phyloP scores from a whole-genome alignment of 2,888 invertebrate genomes.

The Poecilobothrus nobilitatus region DNA sequence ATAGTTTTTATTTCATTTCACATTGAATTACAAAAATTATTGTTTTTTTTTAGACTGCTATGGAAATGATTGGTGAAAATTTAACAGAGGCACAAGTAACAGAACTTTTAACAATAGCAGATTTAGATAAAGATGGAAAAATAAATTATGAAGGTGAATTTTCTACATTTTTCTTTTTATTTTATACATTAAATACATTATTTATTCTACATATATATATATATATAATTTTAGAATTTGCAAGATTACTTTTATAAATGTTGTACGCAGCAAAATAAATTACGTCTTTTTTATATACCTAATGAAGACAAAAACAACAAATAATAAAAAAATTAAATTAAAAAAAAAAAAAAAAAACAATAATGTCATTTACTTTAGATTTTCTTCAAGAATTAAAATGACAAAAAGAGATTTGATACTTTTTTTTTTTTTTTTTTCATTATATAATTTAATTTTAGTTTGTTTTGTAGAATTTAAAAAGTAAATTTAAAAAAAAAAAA shows the following conservation, averaged over 20 bases:
- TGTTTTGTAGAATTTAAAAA: too few species aligned
- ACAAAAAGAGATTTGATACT: too few species aligned
- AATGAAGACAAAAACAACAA: neutral
- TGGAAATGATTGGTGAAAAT: constrained; percentile 74
- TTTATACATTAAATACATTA: too few species aligned
- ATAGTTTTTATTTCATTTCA: neutral
- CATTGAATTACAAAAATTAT: too few species aligned
- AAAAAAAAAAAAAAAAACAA: too few species aligned
- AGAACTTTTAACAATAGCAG: constrained; percentile 64
- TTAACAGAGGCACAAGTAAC: constrained; percentile 67
- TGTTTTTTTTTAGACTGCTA: constrained; percentile 46
- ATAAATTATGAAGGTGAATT: constrained; percentile 71
- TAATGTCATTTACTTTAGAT: too few species aligned
- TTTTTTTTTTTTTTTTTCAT: too few species aligned
- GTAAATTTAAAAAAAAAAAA: too few species aligned
- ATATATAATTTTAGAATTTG: constrained; percentile 25
- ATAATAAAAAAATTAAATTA: too few species aligned
- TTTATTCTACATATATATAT: too few species aligned
- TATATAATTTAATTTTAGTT: too few species aligned
- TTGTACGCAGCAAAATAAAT: neutral
- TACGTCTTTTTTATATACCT: neutral
- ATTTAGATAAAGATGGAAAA: constrained; percentile 69
- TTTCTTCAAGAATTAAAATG: too few species aligned
- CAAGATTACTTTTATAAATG: constrained; percentile 26
- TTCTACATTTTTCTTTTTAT: neutral